Base-by-base conservation (phyloP, 2,113 vertebrate species). In the Phaethornis superciliosus region DNA sequence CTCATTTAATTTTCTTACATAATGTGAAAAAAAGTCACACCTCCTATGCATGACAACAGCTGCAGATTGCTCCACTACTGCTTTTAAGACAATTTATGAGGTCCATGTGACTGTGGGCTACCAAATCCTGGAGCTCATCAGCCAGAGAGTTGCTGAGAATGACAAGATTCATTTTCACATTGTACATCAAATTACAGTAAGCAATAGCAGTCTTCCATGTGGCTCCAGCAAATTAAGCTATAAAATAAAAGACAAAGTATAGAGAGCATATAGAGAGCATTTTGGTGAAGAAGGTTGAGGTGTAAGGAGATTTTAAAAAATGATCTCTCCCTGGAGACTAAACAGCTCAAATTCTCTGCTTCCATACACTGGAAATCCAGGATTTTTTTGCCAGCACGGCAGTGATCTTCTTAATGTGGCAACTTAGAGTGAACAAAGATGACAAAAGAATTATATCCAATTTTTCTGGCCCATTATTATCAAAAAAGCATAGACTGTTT, bases 381-480 rank as follows among this genome's bases (percentile, higher is more conserved):
- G 21, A 80, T 54, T 82, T 80, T 55, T 58, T 42, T 64, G 63
- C 26, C 42, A 67, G 85, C 28, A 55, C 15, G 15, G 37, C 51
- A 81, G 28, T 33, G 75, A 65, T 67, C 28, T 70, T 83, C 90
- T 49, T 76, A 75, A 89, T 65, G 33, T 20, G 62, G 33, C 40
- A 87, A 91, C 35, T 87, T 69, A 82, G 33, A 79, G n/a, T 9
- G 28, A 95, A 52, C 35, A 91, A 96, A 65, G 63, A 81, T 47
- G 59, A 81, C 18, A 82, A 59, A 91, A 81, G 30, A 95, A 92
- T n/a, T 10, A 79, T 92, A 94, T 65, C 15, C 10, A 51, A 35
- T 72, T 89, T 90, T 93, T 79, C 91, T 88, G 47, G 20, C 15
- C 63, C 20, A 44, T 72, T 87, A 91, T 67, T 85, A 82, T 32